Base-by-base conservation (phyloP, 2,797 vertebrate species). In the Nyctibius grandis region DNA sequence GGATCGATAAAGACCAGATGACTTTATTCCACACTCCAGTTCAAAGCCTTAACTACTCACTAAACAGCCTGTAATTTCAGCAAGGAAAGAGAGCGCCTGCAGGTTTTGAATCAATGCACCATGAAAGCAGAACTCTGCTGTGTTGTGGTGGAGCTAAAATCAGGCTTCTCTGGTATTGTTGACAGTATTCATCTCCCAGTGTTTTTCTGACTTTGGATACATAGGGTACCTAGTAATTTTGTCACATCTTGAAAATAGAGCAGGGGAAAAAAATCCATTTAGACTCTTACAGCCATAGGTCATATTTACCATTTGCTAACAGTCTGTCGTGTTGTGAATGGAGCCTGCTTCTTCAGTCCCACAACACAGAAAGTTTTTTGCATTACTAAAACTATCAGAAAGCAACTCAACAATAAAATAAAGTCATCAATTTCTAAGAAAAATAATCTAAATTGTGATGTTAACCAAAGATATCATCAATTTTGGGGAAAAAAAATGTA, bases 1-100 rank as follows among this genome's bases (percentile, higher is more conserved):
- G 42, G 97, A 97, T 93, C 94, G 97, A 96, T 97, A 95, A 89
- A 97, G 94, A 91, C 89, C 18, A 36, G 87, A 93, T 2, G 15
- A 94, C 73, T 82, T 97, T 92, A 88, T 92, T 93, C 86, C 82
- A 82, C 12, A n/a, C 81, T 97, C 90, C 93, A 96, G 78, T 78
- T 93, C 87, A 85, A 82, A 96, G 83, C 91, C 81, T 96, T 95
- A 92, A 90, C 94, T 94, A 89, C 93, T 96, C 44, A 14, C 91
- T 63, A 78, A 88, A 97, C 93, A 97, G 89, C 95, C 96, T 97
- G 90, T 97, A 97, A 97, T 97, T 98, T 98, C 96, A 94, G 95
- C 65, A 59, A 77, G 89, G 95, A 95, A 96, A 93, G 90, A 96
- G 93, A 97, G 89, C 3, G 4, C 97, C 97, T 87, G 87, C 83